Evolutionary conservation across 2,888 invertebrate genomes (phyloP), one percentile per base, ranked within the genome.

Genomic region (Masnerella sp.): DNA sequence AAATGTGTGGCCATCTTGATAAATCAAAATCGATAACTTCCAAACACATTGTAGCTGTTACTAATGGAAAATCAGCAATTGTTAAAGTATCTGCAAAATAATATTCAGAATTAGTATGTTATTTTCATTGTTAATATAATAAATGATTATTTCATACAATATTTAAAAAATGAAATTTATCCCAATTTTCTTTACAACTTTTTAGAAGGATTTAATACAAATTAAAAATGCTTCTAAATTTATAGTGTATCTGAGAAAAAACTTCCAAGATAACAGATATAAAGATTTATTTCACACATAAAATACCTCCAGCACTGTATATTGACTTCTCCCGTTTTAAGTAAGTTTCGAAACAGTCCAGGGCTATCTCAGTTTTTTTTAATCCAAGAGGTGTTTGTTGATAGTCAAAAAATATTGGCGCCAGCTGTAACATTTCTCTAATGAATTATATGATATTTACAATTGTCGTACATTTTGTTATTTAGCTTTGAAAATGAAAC

Each of bases 391-490:
- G 90, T 0, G 92, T 92, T 61, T 93, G 90, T 80, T 91, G 87
- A 81, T 94, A 94, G 81, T 92, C 93, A 78, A 92, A 95, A 85
- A 93, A 94, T 80, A 94, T 93, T 14, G 95, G 94, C 0, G 92
- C 92, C 90, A 94, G 89, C 93, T 93, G 83, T 38, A 87, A 85
- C 76, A 67, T 28, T 28, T 28, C 7, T 9, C 7, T 28, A 28
- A 28, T 28, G 28, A 28, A 28, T 28, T 28, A 28, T 28, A n/a
- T 9, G n/a, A n/a, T n/a, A n/a, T n/a, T n/a, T 3, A 3, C 2
- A 28, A 28, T 9, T 1, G 7, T 1, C 1, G 3, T 3, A 28
- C 8, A 3, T 28, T 28, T 28, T 28, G n/a, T 3, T 2, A 28
- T 28, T 28, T 1, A 9, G 1, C 28, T 9, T 1, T 28, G 28